These are phyloP conservation scores for Zaprionus obscuricornis DNA, from an alignment of 2,888 invertebrate genomes.

Conservation along the genomic window DNA sequence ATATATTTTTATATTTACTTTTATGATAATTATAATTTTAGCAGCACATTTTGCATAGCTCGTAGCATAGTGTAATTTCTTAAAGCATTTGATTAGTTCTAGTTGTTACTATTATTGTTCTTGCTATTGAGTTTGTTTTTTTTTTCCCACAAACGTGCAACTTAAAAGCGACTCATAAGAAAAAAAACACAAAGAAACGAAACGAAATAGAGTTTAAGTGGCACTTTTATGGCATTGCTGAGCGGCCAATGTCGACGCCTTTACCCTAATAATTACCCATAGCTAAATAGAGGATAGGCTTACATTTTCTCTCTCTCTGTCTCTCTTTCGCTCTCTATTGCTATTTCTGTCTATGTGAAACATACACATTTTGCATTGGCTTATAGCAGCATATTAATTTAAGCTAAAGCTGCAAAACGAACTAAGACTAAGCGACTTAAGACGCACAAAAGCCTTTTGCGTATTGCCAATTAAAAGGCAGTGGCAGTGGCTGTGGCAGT, in stretches of 20 bases:
- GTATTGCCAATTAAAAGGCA: slow-evolving; percentile 41
- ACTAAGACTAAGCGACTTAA: too few relatives aligned
- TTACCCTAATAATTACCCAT: slow-evolving; percentile 45
- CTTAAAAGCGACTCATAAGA: slow-evolving; percentile 44
- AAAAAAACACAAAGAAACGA: slow-evolving; percentile 21
- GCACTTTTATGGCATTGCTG: slow-evolving; percentile 72
- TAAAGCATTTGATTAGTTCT: too few relatives aligned
- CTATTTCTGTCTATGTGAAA: neutral
- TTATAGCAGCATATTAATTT: slow-evolving; percentile 50
- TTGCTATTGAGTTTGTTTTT: slow-evolving; percentile 11
- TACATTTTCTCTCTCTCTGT: too few relatives aligned
- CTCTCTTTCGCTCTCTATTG: too few relatives aligned
- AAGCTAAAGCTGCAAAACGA: slow-evolving; percentile 34
- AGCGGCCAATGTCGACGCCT: slow-evolving; percentile 32
- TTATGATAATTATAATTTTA: too few relatives aligned
- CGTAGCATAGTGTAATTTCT: too few relatives aligned
- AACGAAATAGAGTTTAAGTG: slow-evolving; percentile 76
- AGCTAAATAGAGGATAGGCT: too few relatives aligned
- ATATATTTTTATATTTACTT: too few relatives aligned
- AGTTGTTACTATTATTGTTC: too few relatives aligned
- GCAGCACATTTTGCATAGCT: too few relatives aligned
- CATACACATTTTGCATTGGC: slow-evolving; percentile 46
- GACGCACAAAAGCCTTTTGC: slow-evolving; percentile 21
- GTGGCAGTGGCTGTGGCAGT: slow-evolving; percentile 13
- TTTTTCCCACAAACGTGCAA: too few relatives aligned